These are phyloP conservation scores for Zapus hudsonius DNA, from an alignment of 2,113 vertebrate genomes.

Conservation along the genomic window DNA sequence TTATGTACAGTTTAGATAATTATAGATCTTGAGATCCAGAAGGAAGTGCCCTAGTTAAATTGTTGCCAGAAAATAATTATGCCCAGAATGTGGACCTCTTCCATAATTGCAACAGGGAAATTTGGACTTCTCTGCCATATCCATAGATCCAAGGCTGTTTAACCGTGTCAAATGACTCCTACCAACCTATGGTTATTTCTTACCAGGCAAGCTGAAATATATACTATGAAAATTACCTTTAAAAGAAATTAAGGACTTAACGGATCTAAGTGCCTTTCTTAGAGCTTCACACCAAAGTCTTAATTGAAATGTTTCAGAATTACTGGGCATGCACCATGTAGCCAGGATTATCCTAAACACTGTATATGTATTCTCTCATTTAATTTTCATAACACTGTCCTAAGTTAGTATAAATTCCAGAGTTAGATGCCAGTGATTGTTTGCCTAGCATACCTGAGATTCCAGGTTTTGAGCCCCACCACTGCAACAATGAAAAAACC, in stretches of 20 bases:
- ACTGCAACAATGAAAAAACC: neutral
- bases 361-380: neutral
- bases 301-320: constrained; percentile 47
- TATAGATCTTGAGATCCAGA: constrained; percentile 73
- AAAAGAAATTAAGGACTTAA: constrained; percentile 31
- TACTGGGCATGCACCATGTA: neutral
- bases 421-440: neutral
- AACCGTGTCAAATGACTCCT: neutral
- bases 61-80: constrained; percentile 78
- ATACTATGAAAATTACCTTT: constrained; percentile 48
- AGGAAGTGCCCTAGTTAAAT: constrained; percentile 79
- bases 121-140: constrained; percentile 35
- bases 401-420: constrained; percentile 34
- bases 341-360: constrained; percentile 15
- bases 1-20: constrained; percentile 71
- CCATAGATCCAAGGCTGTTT: constrained; percentile 43
- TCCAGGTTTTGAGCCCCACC: neutral
- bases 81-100: constrained; percentile 71
- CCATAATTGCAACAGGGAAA: constrained; percentile 51
- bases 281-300: constrained; percentile 19
- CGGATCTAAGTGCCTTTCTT: constrained; percentile 25
- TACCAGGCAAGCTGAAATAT: neutral
- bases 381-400: constrained; percentile 38
- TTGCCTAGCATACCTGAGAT: neutral
- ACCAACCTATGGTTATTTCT: constrained; percentile 26